phyloP scores from a whole-genome alignment of 2,888 invertebrate species.

The Chorisops tibialis region DNA sequence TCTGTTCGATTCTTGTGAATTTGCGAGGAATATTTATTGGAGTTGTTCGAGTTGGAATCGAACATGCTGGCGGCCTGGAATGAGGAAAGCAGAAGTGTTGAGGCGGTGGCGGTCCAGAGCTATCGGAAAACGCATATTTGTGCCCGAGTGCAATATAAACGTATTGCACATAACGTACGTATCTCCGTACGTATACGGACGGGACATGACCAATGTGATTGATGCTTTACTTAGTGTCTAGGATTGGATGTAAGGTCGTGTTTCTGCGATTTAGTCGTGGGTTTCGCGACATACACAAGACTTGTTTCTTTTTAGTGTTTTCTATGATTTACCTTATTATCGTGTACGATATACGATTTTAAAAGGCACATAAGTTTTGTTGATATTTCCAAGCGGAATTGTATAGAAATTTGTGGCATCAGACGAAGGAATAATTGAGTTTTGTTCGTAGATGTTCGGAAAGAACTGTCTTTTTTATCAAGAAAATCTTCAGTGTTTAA shows the following conservation, averaged over 20 bases:
- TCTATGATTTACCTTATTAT: too few relatives aligned
- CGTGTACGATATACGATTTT: too few relatives aligned
- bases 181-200: too few relatives aligned
- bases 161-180: constrained; percentile 10
- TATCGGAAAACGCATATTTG: background rate
- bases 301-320: too few relatives aligned
- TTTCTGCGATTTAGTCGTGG: background rate
- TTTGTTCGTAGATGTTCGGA: too few relatives aligned
- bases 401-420: too few relatives aligned
- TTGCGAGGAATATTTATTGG: constrained; percentile 32
- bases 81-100: constrained; percentile 1
- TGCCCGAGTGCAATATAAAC: background rate
- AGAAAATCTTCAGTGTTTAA: too few relatives aligned
- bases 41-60: constrained; percentile 11
- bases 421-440: too few relatives aligned
- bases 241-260: constrained; percentile 7
- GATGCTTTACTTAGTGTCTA: constrained; percentile 22
- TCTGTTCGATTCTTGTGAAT: constrained; percentile 33
- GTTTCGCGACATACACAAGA: too few relatives aligned
- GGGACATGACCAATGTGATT: constrained; percentile 20
- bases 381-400: too few relatives aligned
- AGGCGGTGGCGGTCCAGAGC: background rate
- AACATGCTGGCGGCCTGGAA: constrained; percentile 11
- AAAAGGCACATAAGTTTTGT: too few relatives aligned
- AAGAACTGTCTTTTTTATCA: too few relatives aligned